A percentile compares a stretch with the other conserved stretches of the same genome.
These are phyloP conservation scores for Notiomystis cincta DNA, from an alignment of 2,113 vertebrate genomes.

Conservation along the genomic window DNA sequence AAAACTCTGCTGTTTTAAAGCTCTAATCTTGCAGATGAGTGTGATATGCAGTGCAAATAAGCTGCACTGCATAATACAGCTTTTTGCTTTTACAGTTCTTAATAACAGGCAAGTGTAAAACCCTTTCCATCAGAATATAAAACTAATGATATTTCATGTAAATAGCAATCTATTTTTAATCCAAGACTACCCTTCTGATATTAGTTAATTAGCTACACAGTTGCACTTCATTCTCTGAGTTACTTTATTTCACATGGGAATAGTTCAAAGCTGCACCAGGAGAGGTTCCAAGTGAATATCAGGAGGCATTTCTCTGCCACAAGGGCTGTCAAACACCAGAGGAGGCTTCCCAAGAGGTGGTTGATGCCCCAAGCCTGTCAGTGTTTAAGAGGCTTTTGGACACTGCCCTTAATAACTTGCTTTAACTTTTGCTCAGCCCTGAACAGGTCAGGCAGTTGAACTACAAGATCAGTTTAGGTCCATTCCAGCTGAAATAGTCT, in stretches of 20 bases:
- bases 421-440: background rate
- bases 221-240: background rate
- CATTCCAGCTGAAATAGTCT: background rate
- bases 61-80: background rate
- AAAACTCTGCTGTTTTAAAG: background rate
- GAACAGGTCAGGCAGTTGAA: background rate
- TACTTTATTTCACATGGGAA: background rate
- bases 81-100: background rate
- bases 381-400: background rate
- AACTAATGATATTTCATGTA: background rate
- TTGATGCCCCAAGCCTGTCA: background rate
- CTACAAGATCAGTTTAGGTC: background rate
- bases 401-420: background rate
- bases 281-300: background rate
- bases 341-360: background rate
- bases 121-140: background rate
- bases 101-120: background rate
- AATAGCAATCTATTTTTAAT: background rate
- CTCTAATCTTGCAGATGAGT: conserved; percentile 44
- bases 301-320: background rate
- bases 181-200: background rate
- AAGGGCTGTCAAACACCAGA: background rate
- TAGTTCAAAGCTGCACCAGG: background rate
- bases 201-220: background rate
- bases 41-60: background rate